phyloP scores from a whole-genome alignment of 2,113 vertebrate species.

The Stigmatopora nigra region DNA sequence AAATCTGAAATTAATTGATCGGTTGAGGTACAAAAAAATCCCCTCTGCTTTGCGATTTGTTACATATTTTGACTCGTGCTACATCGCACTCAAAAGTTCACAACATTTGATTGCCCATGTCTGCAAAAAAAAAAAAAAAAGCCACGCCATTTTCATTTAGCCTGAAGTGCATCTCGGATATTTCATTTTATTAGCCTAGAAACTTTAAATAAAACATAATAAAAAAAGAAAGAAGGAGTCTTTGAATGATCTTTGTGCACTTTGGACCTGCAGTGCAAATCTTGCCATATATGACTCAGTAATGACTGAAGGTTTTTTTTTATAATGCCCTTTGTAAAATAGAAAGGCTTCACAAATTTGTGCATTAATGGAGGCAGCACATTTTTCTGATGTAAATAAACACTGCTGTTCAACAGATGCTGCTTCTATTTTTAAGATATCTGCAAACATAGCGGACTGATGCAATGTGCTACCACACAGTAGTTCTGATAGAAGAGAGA shows the following conservation, averaged over 20 bases:
- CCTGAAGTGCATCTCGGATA: background rate
- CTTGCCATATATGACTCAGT: background rate
- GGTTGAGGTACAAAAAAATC: too few species aligned
- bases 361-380: background rate
- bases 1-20: too few species aligned
- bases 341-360: conserved; percentile 13
- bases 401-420: conserved; percentile 8
- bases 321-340: conserved; percentile 1
- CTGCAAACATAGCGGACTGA: conserved; percentile 9
- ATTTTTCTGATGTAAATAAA: conserved; percentile 21
- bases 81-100: too few species aligned
- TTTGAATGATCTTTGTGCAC: background rate
- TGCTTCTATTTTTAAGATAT: conserved; percentile 8
- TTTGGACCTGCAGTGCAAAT: background rate
- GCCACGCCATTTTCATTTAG: too few species aligned
- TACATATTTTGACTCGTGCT: too few species aligned
- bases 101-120: too few species aligned
- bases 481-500: conserved; percentile 15
- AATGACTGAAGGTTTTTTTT: background rate
- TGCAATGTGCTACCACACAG: conserved; percentile 3
- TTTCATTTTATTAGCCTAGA: background rate
- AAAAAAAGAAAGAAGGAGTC: background rate
- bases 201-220: background rate
- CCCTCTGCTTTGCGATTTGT: too few species aligned
- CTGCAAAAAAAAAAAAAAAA: too few species aligned